These are phyloP conservation scores for Philereme transversata DNA, from an alignment of 2,888 invertebrate species.

Conservation along the genomic window DNA sequence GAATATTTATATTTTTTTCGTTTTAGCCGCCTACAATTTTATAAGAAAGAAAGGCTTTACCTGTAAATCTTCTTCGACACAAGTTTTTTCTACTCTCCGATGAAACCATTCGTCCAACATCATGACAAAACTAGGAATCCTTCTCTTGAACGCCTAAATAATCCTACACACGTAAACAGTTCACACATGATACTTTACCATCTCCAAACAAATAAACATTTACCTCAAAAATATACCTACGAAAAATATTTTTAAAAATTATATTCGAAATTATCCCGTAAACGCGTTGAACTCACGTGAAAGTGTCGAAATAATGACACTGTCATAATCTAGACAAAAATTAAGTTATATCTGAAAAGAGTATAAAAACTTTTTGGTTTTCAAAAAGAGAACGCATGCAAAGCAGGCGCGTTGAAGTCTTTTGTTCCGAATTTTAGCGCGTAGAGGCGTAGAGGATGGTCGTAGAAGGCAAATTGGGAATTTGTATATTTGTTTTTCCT, in stretches of 20 bases:
- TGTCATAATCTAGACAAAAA: constrained; percentile 46
- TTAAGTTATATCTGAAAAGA: constrained; percentile 2
- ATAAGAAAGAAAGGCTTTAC: constrained; percentile 43
- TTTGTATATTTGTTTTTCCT: not conserved
- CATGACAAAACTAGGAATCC: constrained; percentile 63
- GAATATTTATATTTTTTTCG: too few relatives aligned
- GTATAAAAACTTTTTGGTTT: constrained; percentile 11
- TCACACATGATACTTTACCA: constrained; percentile 80
- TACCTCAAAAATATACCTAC: constrained; percentile 80
- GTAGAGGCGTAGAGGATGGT: constrained; percentile 4
- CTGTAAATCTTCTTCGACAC: constrained; percentile 68
- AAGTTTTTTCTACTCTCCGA: constrained; percentile 66
- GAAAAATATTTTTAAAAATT: constrained; percentile 78
- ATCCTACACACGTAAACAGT: constrained; percentile 58
- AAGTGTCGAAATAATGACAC: constrained; percentile 41
- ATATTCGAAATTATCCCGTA: constrained; percentile 74
- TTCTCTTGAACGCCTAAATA: constrained; percentile 60
- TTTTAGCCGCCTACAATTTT: too few relatives aligned
- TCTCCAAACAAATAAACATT: constrained; percentile 77
- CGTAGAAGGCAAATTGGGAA: constrained; percentile 5
- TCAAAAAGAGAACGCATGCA: constrained; percentile 27
- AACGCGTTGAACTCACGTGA: constrained; percentile 64
- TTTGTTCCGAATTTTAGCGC: constrained; percentile 23
- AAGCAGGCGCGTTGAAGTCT: constrained; percentile 33
- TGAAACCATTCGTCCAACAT: constrained; percentile 82